Conservation (phyloP, 2,113 vertebrate species). For the Propithecus coquereli region DNA sequence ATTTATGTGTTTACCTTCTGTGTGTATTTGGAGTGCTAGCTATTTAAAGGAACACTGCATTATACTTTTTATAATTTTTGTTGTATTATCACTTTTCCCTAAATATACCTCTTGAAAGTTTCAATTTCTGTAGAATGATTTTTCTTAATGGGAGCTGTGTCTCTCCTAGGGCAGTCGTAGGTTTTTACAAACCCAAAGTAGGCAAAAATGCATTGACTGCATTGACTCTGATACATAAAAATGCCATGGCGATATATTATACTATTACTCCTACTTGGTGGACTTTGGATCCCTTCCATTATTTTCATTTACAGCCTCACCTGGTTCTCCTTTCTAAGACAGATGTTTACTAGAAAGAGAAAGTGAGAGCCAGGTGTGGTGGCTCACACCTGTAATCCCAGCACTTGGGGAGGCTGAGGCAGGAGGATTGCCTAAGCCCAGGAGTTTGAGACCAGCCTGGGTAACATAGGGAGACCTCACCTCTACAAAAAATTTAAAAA, state of each 20-base stretch:
- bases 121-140: background rate
- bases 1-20: background rate
- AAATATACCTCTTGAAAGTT: background rate
- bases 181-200: background rate
- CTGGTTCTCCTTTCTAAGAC: background rate
- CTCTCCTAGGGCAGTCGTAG: background rate
- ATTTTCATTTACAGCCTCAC: background rate
- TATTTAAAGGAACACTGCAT: background rate
- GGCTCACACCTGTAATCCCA: too few relatives aligned
- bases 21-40: background rate
- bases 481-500: too few relatives aligned
- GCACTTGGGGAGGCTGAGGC: too few relatives aligned
- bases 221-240: background rate
- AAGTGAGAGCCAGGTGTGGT: background rate
- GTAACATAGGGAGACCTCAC: too few relatives aligned
- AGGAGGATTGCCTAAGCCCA: too few relatives aligned
- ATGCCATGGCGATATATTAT: background rate
- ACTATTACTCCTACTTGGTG: background rate
- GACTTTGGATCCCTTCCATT: background rate
- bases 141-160: background rate
- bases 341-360: background rate
- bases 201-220: background rate
- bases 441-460: too few relatives aligned
- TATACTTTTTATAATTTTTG: background rate
- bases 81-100: background rate